Base-by-base conservation (phyloP, 2,888 invertebrate genomes). In the Troides oblongomaculatus region DNA sequence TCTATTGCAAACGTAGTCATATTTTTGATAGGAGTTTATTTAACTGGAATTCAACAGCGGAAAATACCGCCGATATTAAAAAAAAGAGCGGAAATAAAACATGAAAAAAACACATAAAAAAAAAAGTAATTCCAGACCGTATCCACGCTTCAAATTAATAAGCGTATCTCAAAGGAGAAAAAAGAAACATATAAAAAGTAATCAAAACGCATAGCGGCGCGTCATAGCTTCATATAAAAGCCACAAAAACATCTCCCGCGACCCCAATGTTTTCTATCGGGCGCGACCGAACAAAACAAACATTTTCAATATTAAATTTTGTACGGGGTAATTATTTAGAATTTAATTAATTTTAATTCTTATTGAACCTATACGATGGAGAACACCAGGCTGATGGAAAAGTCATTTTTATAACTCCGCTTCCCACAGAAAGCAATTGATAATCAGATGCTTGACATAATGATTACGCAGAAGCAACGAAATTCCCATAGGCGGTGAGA, bases 141-240 rank as follows among this genome's bases (percentile, higher is more conserved):
- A 53, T 39, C 53, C 21, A 56, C 18, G 56, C 56, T 10, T 46
- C 46, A 46, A 46, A 46, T 46, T 46, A 21, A 56, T 21, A 56
- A 21, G 21, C n/a, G 56, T 56, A 21, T n/a, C 21, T 56, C 56
- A 56, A 56, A 56, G 56, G 56, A 56, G n/a, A 56, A 56, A 56
- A n/a, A 56, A 56, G n/a, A 67, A 66, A 61, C 56, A 61, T 67
- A 39, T 67, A 62, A 46, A 62, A 67, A 67, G 61, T 62, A 67
- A 67, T 67, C 67, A 56, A 67, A 62, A 62, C 56, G 67, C 62
- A 62, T 30, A 67, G 61, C 61, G 56, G 18, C 30, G 61, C 12
- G 39, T 18, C 56, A 56, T 25, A 39, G 66, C 61, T 21, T 62
- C 39, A 53, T 56, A 56, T 62, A 62, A 43, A 62, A 56, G 56